Conservation (phyloP, 2,888 invertebrate genomes). For the Ormyrus thymus region DNA sequence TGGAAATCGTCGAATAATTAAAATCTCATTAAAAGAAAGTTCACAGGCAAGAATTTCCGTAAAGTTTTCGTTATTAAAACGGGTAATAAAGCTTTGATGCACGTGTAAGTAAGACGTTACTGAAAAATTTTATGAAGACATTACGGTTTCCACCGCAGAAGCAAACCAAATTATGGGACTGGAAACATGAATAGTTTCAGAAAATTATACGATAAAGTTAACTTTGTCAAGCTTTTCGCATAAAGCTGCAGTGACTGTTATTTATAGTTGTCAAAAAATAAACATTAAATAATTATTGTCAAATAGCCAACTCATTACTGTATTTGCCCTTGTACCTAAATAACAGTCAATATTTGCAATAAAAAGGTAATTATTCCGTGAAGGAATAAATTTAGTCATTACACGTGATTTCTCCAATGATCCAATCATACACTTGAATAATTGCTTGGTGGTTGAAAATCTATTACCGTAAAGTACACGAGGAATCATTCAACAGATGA, state of each 20-base stretch:
- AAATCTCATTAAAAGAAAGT: constrained; percentile 50
- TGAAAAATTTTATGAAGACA: constrained; percentile 44
- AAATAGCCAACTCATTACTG: too few species aligned
- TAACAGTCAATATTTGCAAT: too few species aligned
- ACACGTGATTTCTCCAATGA: constrained; percentile 21
- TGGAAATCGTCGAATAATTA: constrained; percentile 39
- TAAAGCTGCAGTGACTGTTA: too few species aligned
- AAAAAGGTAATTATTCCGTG: too few species aligned
- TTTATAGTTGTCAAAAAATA: too few species aligned
- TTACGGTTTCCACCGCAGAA: constrained; percentile 2
- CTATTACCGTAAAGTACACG: constrained; percentile 18
- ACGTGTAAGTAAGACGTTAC: neutral
- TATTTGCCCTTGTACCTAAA: too few species aligned
- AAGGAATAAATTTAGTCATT: constrained; percentile 9
- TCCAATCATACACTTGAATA: constrained; percentile 22
- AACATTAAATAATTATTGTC: too few species aligned
- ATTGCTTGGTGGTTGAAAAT: constrained; percentile 27
- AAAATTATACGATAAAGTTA: too few species aligned
- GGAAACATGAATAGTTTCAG: too few species aligned
- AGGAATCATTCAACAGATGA: constrained; percentile 27
- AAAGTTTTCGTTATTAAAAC: constrained; percentile 16
- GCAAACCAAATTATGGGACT: too few species aligned
- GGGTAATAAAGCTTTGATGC: neutral
- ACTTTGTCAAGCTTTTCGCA: too few species aligned
- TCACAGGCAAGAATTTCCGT: constrained; percentile 25